Evolutionary conservation across 2,797 vertebrate genomes (phyloP), one percentile per base, ranked within the genome.

Genomic region (Ctenochaetus hawaiiensis): DNA sequence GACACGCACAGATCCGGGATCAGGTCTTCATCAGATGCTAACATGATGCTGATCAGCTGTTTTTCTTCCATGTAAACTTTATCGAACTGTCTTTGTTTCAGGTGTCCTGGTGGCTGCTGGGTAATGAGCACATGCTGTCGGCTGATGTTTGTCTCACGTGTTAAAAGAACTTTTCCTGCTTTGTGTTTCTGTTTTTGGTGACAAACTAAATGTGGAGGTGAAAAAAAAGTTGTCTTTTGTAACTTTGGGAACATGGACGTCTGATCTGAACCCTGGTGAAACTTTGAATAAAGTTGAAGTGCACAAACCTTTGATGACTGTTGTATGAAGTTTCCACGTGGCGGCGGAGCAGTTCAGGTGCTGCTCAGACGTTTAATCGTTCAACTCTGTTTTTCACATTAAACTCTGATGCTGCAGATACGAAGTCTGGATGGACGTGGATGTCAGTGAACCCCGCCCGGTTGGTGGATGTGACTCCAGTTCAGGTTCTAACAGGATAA

Each of bases 221-320:
- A 57, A 59, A 30, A 18, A 12, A 52, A 37, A 5, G 52, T 51
- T 61, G 23, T 72, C 63, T 63, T 83, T 73, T 73, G 17, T 80
- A 59, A 60, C 70, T 81, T 69, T 72, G 43, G 78, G 72, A 57
- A 8, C 71, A 52, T 77, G 63, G 67, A 22, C 56, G n/a, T 49
- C 80, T 47, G 49, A 41, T 66, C 60, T 65, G 43, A 56, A 47
- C 12, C 64, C 14, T 62, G 30, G 34, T 59, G 57, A 8, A 57
- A 57, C 58, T 88, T 84, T 89, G 53, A 93, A 93, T 93, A 93
- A 94, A 94, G 72, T 34, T 82, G 73, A 83, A 22, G 69, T 77
- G 66, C 53, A 75, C 59, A 71, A 79, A 72, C 37, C 2, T 10
- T 10, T 11, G 3, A 26, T 2, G 4, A 11, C 16, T 69, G 12